Evolutionary conservation across 1,140 invertebrate genomes (phyloP).

Genomic region (Dendrolimus kikuchii): DNA sequence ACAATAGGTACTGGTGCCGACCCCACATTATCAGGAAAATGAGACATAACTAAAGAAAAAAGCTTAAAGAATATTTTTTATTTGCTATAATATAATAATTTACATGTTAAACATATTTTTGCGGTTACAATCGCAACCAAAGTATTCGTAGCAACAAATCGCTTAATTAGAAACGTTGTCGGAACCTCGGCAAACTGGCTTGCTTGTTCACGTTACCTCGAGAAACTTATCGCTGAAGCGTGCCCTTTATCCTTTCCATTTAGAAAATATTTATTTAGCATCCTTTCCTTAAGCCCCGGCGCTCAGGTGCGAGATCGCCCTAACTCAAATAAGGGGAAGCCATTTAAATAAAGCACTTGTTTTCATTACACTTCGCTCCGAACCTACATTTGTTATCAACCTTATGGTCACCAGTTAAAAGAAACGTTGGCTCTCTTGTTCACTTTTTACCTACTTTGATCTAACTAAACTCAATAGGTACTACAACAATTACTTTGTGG

Average conservation of each 20-base stretch:
- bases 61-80: too few relatives aligned
- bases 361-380: conserved; percentile 26
- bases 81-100: conserved; percentile 4
- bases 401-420: too few relatives aligned
- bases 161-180: conserved; percentile 37
- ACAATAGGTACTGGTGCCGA: too few relatives aligned
- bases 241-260: conserved; percentile 55
- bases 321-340: conserved; percentile 53
- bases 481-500: too few relatives aligned
- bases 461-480: too few relatives aligned
- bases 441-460: too few relatives aligned
- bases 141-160: conserved; percentile 14
- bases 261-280: conserved; percentile 63
- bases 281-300: conserved; percentile 53
- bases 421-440: too few relatives aligned
- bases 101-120: too few relatives aligned
- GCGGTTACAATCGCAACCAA: too few relatives aligned
- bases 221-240: conserved; percentile 49
- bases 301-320: conserved; percentile 51
- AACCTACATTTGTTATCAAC: conserved; percentile 2
- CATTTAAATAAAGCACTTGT: conserved; percentile 51
- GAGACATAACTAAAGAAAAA: too few relatives aligned
- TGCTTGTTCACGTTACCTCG: conserved; percentile 39
- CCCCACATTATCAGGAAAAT: too few relatives aligned
- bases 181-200: conserved; percentile 37